These are phyloP conservation scores for Drosophila prosaltans DNA, from an alignment of 1,140 invertebrate species.

Conservation along the genomic window DNA sequence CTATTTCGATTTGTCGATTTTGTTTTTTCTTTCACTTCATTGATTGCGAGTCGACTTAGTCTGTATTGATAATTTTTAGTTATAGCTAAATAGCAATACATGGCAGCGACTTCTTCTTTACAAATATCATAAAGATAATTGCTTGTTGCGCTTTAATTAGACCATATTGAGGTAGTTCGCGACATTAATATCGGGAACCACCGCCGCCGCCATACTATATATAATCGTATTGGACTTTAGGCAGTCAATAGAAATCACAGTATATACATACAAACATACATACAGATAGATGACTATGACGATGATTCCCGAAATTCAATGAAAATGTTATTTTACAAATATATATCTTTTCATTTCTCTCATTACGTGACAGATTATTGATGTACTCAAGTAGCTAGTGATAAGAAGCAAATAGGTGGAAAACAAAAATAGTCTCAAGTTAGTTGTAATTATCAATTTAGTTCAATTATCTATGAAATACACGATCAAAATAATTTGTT, in stretches of 20 bases:
- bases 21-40: background rate
- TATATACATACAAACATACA: no score
- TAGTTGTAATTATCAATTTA: conserved; percentile 48
- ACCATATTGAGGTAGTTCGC: conserved; percentile 75
- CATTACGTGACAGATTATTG: conserved; percentile 11
- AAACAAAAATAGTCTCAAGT: background rate
- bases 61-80: conserved; percentile 28
- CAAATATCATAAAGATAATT: conserved; percentile 70
- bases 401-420: conserved; percentile 14
- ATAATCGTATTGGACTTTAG: conserved; percentile 29
- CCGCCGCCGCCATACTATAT: background rate
- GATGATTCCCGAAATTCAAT: background rate
- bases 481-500: conserved; percentile 53
- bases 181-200: conserved; percentile 28
- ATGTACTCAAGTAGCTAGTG: conserved; percentile 44
- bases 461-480: conserved; percentile 55
- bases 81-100: conserved; percentile 26
- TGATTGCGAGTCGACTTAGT: background rate
- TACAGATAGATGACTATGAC: background rate
- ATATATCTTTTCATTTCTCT: background rate
- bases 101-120: conserved; percentile 38
- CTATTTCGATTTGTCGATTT: background rate
- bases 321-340: background rate
- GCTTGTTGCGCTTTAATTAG: conserved; percentile 48
- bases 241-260: background rate